Percentiles rank a stretch among this genome's conserved stretches.
Evolutionary conservation across 2,797 vertebrate species (phyloP).

Genomic region (Channallabes apus): DNA sequence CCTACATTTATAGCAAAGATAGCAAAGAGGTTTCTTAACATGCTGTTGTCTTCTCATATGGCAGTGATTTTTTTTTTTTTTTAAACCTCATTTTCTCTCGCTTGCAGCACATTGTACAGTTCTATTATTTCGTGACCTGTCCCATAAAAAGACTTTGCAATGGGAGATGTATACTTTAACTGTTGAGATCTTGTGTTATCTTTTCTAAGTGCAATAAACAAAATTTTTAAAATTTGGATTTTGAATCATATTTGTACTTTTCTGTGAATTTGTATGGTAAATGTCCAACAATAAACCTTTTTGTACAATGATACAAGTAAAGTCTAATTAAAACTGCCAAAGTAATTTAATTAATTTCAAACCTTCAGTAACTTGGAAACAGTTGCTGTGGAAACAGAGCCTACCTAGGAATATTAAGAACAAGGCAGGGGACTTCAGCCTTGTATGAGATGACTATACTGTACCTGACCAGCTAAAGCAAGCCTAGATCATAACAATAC

Average conservation of each 20-base stretch:
- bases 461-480: too few relatives aligned
- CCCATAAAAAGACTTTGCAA: slow-evolving; percentile 67
- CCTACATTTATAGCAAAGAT: background rate
- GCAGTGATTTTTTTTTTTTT: slow-evolving; percentile 48
- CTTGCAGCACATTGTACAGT: slow-evolving; percentile 50
- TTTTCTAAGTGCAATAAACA: slow-evolving; percentile 58
- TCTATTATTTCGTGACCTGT: slow-evolving; percentile 46
- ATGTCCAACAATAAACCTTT: background rate
- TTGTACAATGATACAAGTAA: background rate
- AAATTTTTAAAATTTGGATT: slow-evolving; percentile 40
- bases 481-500: too few relatives aligned
- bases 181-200: slow-evolving; percentile 41
- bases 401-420: background rate
- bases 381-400: background rate
- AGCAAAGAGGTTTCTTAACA: background rate
- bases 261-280: background rate
- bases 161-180: slow-evolving; percentile 68
- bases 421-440: background rate
- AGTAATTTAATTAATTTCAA: background rate
- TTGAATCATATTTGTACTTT: background rate
- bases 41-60: background rate
- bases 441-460: background rate
- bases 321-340: background rate
- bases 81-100: slow-evolving; percentile 35
- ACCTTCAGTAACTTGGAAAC: background rate